phyloP scores from a whole-genome alignment of 2,113 vertebrate genomes.

The Centropus unirufus region DNA sequence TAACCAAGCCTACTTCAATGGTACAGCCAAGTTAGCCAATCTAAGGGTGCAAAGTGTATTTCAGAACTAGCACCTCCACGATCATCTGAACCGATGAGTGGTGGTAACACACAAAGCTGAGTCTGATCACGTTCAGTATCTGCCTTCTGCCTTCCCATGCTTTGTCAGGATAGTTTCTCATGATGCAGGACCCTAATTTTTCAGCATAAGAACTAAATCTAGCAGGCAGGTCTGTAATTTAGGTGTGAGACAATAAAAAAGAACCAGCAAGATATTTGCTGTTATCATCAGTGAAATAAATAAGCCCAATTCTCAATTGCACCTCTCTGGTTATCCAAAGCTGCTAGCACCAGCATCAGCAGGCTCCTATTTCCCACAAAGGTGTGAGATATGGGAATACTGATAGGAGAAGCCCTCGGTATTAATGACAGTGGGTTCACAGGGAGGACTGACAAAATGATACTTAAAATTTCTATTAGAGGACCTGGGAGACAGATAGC shows the following conservation, averaged over 20 bases:
- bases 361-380: not conserved
- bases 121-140: not conserved
- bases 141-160: rapidly evolving
- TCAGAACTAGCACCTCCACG: not conserved
- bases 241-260: not conserved
- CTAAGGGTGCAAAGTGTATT: not conserved
- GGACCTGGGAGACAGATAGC: not conserved
- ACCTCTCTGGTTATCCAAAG: not conserved
- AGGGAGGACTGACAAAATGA: not conserved
- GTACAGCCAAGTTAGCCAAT: not conserved
- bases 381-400: not conserved
- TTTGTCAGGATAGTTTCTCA: not conserved
- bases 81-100: not conserved
- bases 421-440: not conserved
- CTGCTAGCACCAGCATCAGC: not conserved
- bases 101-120: not conserved
- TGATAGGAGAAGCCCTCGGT: not conserved
- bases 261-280: not conserved
- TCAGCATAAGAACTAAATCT: not conserved
- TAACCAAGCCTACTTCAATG: not conserved
- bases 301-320: not conserved
- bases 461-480: not conserved
- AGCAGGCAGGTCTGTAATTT: not conserved
- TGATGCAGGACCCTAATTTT: not conserved
- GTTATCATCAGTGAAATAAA: not conserved